Conservation (phyloP, 2,113 vertebrate genomes). For the Stigmatopora argus region DNA sequence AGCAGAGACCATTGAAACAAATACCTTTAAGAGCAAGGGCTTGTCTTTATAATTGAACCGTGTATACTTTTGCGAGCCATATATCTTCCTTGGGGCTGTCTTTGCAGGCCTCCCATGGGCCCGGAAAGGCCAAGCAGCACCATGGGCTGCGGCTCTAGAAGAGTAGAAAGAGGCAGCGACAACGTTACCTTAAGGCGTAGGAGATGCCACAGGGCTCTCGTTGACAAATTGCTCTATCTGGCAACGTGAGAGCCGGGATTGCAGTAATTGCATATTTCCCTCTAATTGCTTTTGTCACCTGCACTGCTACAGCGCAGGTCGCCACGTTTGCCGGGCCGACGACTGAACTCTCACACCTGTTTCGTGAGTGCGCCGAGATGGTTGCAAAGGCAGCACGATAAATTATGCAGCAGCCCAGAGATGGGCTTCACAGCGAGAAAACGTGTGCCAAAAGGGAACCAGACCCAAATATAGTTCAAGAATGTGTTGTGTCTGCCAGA, state of each 20-base stretch:
- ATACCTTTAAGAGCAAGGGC: conserved; percentile 35
- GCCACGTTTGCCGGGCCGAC: conserved; percentile 57
- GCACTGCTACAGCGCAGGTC: conserved; percentile 47
- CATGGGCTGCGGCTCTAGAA: conserved; percentile 37
- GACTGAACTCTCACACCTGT: conserved; percentile 69
- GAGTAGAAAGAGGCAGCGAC: conserved; percentile 46
- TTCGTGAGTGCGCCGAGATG: conserved; percentile 43
- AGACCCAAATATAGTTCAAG: too few relatives aligned
- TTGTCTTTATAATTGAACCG: conserved; percentile 55
- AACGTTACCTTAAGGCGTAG: conserved; percentile 58
- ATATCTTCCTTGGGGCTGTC: conserved; percentile 45
- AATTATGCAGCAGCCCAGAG: conserved; percentile 58
- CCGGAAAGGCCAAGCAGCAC: conserved; percentile 37
- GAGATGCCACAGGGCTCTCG: conserved; percentile 67
- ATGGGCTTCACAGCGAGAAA: conserved; percentile 4
- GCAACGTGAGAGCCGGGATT: conserved; percentile 62
- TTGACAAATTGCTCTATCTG: conserved; percentile 76
- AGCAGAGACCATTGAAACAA: conserved; percentile 14
- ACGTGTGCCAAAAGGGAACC: too few relatives aligned
- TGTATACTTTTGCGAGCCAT: conserved; percentile 42
- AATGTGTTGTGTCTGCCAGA: too few relatives aligned
- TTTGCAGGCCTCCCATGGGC: conserved; percentile 47
- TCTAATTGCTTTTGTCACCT: conserved; percentile 75
- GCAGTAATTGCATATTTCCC: conserved; percentile 73
- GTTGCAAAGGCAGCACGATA: conserved; percentile 52